A percentile compares a stretch with the other conserved stretches of the same genome.
Conservation (phyloP, 92 coral and sea anemone genomes). For the Paragorgia papillata region DNA sequence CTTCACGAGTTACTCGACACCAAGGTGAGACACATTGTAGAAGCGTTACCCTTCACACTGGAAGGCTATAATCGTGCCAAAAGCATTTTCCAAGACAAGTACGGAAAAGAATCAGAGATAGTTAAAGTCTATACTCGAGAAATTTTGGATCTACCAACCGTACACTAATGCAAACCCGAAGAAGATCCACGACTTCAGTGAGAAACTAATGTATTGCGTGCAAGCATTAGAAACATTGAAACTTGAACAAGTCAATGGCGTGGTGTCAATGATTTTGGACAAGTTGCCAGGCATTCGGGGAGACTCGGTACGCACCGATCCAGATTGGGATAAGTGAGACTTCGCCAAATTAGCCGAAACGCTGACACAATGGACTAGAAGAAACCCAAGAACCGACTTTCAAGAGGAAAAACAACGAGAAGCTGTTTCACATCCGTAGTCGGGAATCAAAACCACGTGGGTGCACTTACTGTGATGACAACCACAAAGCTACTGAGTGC, state of each 20-base stretch:
- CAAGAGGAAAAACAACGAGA: neutral
- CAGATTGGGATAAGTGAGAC: slow-evolving; percentile 47
- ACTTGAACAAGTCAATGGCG: slow-evolving; percentile 58
- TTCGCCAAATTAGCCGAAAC: slow-evolving; percentile 50
- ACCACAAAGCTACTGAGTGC: slow-evolving; percentile 54
- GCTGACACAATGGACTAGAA: slow-evolving; percentile 43
- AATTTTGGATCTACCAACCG: slow-evolving; percentile 52
- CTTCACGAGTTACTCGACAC: slow-evolving; percentile 44
- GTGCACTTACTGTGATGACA: slow-evolving; percentile 53
- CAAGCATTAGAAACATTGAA: slow-evolving; percentile 59
- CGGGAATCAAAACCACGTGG: slow-evolving; percentile 35
- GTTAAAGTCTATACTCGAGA: slow-evolving; percentile 54
- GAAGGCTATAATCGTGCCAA: slow-evolving; percentile 64
- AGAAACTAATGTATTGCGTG: slow-evolving; percentile 51
- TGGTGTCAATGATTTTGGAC: slow-evolving; percentile 55
- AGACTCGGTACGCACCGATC: slow-evolving; percentile 47
- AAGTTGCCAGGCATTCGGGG: slow-evolving; percentile 55
- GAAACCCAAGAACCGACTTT: slow-evolving; percentile 39
- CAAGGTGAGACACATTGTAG: slow-evolving; percentile 38
- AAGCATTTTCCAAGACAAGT: slow-evolving; percentile 51
- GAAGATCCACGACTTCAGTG: slow-evolving; percentile 52
- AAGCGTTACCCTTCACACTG: slow-evolving; percentile 52
- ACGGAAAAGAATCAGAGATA: slow-evolving; percentile 56
- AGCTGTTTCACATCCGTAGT: slow-evolving; percentile 46
- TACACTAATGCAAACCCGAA: slow-evolving; percentile 35